Evolutionary conservation across 2,113 vertebrate genomes (phyloP).

Genomic region (Loxodonta africana): DNA sequence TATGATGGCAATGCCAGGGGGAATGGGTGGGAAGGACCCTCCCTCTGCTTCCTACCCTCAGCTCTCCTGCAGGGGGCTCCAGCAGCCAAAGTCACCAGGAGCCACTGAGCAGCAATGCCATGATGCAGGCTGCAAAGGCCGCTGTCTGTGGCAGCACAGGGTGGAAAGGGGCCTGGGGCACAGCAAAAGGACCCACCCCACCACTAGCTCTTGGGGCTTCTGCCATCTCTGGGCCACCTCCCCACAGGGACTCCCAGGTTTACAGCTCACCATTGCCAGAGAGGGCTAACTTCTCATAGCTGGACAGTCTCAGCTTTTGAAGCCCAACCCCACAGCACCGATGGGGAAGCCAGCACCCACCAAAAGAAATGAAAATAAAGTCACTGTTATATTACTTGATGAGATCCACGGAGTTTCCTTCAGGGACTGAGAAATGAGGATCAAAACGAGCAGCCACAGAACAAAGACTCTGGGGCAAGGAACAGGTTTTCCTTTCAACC

Average conservation of each 20-base stretch:
- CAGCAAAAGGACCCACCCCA: not conserved
- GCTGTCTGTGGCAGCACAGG: too few relatives aligned
- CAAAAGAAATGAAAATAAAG: not conserved
- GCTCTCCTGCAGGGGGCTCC: not conserved
- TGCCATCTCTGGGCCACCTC: not conserved
- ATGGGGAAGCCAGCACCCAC: not conserved
- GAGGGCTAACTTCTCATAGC: not conserved
- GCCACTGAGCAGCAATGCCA: not conserved
- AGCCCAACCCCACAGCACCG: not conserved
- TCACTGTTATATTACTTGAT: accelerated
- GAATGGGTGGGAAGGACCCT: not conserved
- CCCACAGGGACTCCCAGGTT: too few relatives aligned
- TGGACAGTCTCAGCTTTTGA: not conserved
- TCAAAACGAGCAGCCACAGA: not conserved
- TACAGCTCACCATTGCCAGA: not conserved
- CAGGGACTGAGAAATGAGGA: not conserved
- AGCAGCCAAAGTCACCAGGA: not conserved
- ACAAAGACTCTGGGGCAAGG: accelerated
- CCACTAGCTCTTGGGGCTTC: too few relatives aligned
- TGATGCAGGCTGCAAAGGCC: not conserved
- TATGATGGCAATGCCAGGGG: too few relatives aligned
- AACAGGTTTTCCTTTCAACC: not conserved
- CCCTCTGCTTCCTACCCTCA: too few relatives aligned
- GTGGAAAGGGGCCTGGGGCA: not conserved
- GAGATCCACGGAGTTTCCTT: not conserved